Evolutionary conservation across 2,797 vertebrate species (phyloP).

Genomic region (Pseudochaenichthys georgianus): DNA sequence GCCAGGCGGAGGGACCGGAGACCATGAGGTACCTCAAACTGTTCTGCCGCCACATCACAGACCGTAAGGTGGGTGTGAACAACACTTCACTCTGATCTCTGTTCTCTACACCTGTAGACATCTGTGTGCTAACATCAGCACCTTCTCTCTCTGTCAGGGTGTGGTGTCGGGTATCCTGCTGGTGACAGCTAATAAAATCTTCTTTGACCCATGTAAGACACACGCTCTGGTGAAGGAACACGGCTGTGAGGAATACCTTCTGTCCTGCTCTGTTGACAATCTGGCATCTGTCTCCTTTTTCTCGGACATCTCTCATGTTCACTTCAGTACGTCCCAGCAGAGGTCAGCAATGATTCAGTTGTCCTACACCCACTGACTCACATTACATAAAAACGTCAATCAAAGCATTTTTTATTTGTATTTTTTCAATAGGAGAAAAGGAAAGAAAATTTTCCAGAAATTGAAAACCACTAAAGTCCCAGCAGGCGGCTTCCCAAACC

Average conservation of each 20-base stretch:
- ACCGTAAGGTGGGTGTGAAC: slow-evolving; percentile 81
- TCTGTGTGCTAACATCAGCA: neutral
- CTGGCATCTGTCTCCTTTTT: slow-evolving; percentile 83
- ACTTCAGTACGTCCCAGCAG: slow-evolving; percentile 81
- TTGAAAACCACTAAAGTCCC: slow-evolving; percentile 55
- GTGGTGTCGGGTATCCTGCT: slow-evolving; percentile 86
- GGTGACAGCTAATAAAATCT: slow-evolving; percentile 86
- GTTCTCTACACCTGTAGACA: no score
- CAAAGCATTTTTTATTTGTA: neutral
- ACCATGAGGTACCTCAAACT: slow-evolving; percentile 84
- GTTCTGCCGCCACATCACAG: slow-evolving; percentile 86
- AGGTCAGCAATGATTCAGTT: slow-evolving; percentile 69
- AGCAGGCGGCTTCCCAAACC: slow-evolving; percentile 23
- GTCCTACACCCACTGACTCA: neutral
- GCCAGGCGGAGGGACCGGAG: slow-evolving; percentile 77
- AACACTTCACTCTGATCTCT: neutral
- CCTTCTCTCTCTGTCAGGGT: slow-evolving; percentile 72
- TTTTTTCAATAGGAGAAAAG: slow-evolving; percentile 73
- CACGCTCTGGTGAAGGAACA: slow-evolving; percentile 86
- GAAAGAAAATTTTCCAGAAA: slow-evolving; percentile 73
- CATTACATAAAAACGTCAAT: neutral
- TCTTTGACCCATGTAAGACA: slow-evolving; percentile 88
- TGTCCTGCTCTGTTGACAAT: slow-evolving; percentile 82
- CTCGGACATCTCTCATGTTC: slow-evolving; percentile 84
- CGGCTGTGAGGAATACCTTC: slow-evolving; percentile 87